Base-by-base conservation (phyloP, 1,140 invertebrate species). In the Pollicipes pollicipes region DNA sequence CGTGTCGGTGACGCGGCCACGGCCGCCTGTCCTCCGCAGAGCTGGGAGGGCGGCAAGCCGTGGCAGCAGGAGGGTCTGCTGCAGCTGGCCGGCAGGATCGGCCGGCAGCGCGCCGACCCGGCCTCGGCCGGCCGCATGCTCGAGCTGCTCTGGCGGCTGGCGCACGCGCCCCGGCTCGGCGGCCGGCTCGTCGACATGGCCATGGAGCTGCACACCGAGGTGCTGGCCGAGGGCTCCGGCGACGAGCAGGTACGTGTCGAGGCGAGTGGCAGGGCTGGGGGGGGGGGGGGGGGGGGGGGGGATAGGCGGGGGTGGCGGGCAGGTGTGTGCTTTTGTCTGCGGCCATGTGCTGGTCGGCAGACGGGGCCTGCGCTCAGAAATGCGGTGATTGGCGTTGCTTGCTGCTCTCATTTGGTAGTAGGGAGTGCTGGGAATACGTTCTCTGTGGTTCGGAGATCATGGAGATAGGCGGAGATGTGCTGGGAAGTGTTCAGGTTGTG, bases 71-170 rank as follows among this genome's bases (percentile, higher is more conserved):
- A 83, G 72, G 82, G 82, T 71, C 76, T 84, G 21, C 75, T 84
- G 8, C 77, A 77, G 69, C 77, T 84, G 37, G 81, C 84, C 70
- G 82, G 83, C 26, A 80, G 81, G 73, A 83, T 84, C 70, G 83
- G 83, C 24, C 79, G 80, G 71, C 83, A 84, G 76, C 79, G 81
- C 0, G 72, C 73, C 1, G 68, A 76, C 17, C 74, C 72, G 30
- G 74, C 75, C 68, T 76, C 74, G 2, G 73, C 73, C 63, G 74
- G 71, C 27, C 75, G 82, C 78, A 81, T 83, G 72, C 72, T 84
- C 64, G 82, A 84, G 73, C 72, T 83, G 29, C 73, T 84, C 24
- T 84, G 83, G 83, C 80, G 82, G 66, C 74, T 84, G 66, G 80
- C 82, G 31, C 81, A 83, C 72, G 76, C 80, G 37, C 78, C 79